These are phyloP conservation scores for Phortica variegata DNA, from an alignment of 1,140 invertebrate genomes.

Conservation along the genomic window DNA sequence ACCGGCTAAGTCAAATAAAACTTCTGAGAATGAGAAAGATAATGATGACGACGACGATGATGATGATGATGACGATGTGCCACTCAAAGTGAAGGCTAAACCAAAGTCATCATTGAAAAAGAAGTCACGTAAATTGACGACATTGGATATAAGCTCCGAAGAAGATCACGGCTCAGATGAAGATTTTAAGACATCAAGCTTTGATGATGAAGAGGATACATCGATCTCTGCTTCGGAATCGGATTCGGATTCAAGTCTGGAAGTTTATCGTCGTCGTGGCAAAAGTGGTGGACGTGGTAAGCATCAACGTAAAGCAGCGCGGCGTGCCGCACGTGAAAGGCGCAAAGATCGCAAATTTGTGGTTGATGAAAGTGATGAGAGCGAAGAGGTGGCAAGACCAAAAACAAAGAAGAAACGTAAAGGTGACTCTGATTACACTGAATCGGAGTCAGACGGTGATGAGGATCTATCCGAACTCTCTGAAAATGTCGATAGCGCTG, in stretches of 20 bases:
- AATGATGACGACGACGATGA: slow-evolving; percentile 9
- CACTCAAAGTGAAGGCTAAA: slow-evolving; percentile 28
- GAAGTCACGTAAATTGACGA: slow-evolving; percentile 75
- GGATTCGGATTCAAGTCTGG: slow-evolving; percentile 48
- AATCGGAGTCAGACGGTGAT: slow-evolving; percentile 62
- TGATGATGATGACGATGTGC: slow-evolving; percentile 28
- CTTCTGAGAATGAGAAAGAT: not conserved
- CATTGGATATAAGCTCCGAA: slow-evolving; percentile 77
- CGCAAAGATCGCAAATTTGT: slow-evolving; percentile 51
- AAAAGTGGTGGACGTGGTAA: slow-evolving; percentile 28
- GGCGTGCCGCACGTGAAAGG: slow-evolving; percentile 41
- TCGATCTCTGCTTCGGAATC: slow-evolving; percentile 37
- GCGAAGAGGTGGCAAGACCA: slow-evolving; percentile 33
- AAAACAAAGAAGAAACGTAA: slow-evolving; percentile 49
- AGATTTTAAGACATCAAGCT: slow-evolving; percentile 73
- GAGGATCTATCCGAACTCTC: slow-evolving; percentile 59
- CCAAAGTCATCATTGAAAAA: slow-evolving; percentile 59
- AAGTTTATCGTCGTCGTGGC: slow-evolving; percentile 33
- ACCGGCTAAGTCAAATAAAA: slow-evolving; percentile 9
- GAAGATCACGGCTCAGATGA: slow-evolving; percentile 82
- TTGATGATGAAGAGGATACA: slow-evolving; percentile 42
- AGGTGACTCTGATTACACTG: slow-evolving; percentile 56
- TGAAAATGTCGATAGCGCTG: slow-evolving; percentile 65
- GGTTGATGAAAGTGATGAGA: slow-evolving; percentile 49
- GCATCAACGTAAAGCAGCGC: slow-evolving; percentile 37